These are phyloP conservation scores for Pseudochaenichthys georgianus DNA, from an alignment of 2,797 vertebrate genomes.

Conservation along the genomic window DNA sequence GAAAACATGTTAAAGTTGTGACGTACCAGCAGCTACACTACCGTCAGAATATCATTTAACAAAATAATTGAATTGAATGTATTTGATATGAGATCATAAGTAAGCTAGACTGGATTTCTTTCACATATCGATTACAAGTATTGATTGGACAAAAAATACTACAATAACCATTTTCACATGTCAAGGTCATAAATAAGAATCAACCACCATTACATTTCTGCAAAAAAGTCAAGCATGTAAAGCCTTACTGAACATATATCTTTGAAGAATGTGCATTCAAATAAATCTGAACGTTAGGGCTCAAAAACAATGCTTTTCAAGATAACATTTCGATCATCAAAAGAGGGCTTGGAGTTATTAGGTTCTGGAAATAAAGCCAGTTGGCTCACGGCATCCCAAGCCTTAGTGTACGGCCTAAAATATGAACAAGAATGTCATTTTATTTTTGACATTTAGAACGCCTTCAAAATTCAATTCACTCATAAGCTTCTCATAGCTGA, in stretches of 20 bases:
- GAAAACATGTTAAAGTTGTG: neutral
- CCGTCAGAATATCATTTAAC: constrained; percentile 6
- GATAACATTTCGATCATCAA: neutral
- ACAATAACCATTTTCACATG: constrained; percentile 10
- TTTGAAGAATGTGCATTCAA: neutral
- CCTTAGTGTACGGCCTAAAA: neutral
- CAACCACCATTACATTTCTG: constrained; percentile 20
- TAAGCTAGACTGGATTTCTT: neutral
- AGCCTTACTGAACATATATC: constrained; percentile 4
- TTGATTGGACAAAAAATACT: constrained; percentile 13
- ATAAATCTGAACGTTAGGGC: constrained; percentile 30
- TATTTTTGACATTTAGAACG: neutral
- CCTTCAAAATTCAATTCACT: neutral
- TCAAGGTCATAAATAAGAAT: constrained; percentile 40
- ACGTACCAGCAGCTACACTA: constrained; percentile 8
- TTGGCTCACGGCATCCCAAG: constrained; percentile 3
- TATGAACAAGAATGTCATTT: neutral
- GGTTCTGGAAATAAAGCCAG: constrained; percentile 5
- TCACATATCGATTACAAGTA: neutral
- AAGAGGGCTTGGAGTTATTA: neutral
- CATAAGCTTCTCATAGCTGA: neutral
- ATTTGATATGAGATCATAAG: constrained; percentile 44
- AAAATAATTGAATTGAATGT: no score
- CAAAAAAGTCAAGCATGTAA: constrained; percentile 33
- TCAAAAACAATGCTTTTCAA: constrained; percentile 16